Evolutionary conservation across 2,888 invertebrate genomes (phyloP), one percentile per base, ranked within the genome.

Genomic region (Nesidiocoris tenuis): DNA sequence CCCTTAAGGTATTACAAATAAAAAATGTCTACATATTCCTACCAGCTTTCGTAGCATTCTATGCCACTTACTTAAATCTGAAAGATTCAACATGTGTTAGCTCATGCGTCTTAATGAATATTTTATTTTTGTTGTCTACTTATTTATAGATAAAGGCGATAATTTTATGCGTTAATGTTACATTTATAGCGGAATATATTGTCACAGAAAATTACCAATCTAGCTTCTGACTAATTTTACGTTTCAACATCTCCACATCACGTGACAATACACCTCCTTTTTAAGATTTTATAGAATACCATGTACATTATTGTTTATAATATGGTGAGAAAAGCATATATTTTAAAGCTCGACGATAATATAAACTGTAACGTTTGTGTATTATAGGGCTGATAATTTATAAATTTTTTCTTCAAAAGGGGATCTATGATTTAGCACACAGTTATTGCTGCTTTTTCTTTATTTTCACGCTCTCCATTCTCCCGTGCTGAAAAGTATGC

Each of bases 231-330:
- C 12, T 39, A 12, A 39, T 39, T 39, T 39, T 39, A 12, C 39
- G 19, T 70, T 61, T 72, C 54, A 25, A 12, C n/a, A 61, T 54
- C 72, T 72, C 17, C 19, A 72, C 72, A 72, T 72, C 72, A 72
- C 72, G 72, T 72, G 72, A 72, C 72, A 72, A 72, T 72, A 72
- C 72, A 19, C 39, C 70, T 70, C 61, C 72, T 39, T 65, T 5
- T 3, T n/a, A 59, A 72, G 39, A 61, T 72, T 70, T 56, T 25
- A 70, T 70, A 61, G 57, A 72, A 23, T 54, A 7, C 5, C 5
- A 12, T 72, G 72, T 72, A 72, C 39, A 72, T 72, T 72, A 12
- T 39, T 72, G 72, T 72, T 72, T 54, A 72, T 72, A 65, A 39
- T 72, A 57, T 18, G n/a, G n/a, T 39, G 55, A 25, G 19, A 70